Base-by-base conservation (phyloP, 2,888 invertebrate genomes). In the Lasioglossum villosulum region DNA sequence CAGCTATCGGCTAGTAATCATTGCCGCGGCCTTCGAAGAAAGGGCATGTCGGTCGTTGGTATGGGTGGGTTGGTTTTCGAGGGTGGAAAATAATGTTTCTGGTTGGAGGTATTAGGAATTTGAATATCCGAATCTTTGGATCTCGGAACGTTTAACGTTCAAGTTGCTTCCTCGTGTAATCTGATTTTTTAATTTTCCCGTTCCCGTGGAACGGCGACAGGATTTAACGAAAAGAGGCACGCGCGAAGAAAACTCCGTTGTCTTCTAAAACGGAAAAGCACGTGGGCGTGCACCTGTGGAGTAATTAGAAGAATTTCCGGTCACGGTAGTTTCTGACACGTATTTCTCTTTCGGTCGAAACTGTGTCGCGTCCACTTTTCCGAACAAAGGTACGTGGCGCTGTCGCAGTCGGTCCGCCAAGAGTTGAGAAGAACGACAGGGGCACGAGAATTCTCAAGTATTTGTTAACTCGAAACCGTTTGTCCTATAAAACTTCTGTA, bases 381-480 rank as follows among this genome's bases (percentile, higher is more conserved):
- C 34, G 68, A 48, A 74, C 66, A 42, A 37, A 76, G 73, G 34
- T 37, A 27, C 70, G n/a, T 56, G 39, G 39, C 16, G 16, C 70
- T 45, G 68, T 80, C 48, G 12, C 75, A 42, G 27, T 45, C n/a
- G 23, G 16, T 16, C 8, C 37, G 16, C 14, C 27, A 59, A 16
- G 27, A 70, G 66, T 70, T 59, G 73, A 76, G 76, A 83, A 59
- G 79, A 82, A 78, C 70, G 59, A 19, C 63, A 23, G 48, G 48
- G 19, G 30, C n/a, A 19, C 16, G 39, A 27, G 30, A 52, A 42
- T 39, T 75, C 72, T 10, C 83, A 71, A 78, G 73, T 83, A 79
- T 76, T 76, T 74, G 84, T 83, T 73, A 78, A 85, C 83, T 59
- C 48, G 76, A 70, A 66, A 79, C 34, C 72, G 79, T 83, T 83